Percentiles rank a stretch among this genome's conserved stretches.
These are phyloP conservation scores for Hydrozoanthus tunicans DNA, from an alignment of 64 coral and sea anemone genomes.

Conservation along the genomic window DNA sequence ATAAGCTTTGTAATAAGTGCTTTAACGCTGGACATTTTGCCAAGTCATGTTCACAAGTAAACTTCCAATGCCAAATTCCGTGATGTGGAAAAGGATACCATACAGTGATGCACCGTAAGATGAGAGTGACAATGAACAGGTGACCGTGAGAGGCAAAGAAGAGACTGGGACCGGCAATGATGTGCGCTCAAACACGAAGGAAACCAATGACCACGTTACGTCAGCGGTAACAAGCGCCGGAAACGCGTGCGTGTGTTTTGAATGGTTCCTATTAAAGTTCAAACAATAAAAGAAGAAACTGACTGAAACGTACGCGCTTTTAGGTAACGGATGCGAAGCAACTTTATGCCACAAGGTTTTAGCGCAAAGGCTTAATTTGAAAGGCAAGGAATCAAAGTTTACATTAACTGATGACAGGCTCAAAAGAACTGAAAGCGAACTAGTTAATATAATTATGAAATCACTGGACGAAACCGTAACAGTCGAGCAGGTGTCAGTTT, in stretches of 20 bases:
- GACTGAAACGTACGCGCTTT: conserved; percentile 66
- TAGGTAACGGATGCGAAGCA: conserved; percentile 72
- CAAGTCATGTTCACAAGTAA: conserved; percentile 35
- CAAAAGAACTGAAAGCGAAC: conserved; percentile 19
- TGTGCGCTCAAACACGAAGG: not conserved
- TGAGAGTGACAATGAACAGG: conserved; percentile 11
- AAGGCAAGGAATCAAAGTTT: conserved; percentile 51
- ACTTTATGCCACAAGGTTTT: conserved; percentile 77
- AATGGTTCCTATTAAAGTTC: conserved; percentile 74
- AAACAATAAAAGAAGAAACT: conserved; percentile 26
- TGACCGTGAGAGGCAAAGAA: not conserved
- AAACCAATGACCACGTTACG: conserved; percentile 2
- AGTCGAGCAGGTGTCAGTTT: conserved; percentile 42
- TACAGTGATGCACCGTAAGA: conserved; percentile 60
- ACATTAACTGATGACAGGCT: conserved; percentile 50
- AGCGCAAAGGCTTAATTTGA: conserved; percentile 25
- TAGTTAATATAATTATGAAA: conserved; percentile 9
- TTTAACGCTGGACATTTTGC: conserved; percentile 66
- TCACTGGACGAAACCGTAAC: conserved; percentile 36
- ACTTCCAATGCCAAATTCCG: conserved; percentile 59
- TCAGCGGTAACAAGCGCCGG: conserved; percentile 56
- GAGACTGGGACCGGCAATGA: conserved; percentile 33
- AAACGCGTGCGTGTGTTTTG: conserved; percentile 63
- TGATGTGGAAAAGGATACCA: conserved; percentile 65
- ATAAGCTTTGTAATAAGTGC: conserved; percentile 83